Conservation (phyloP, 1,140 invertebrate genomes). For the Pseudomyrmex gracilis region DNA sequence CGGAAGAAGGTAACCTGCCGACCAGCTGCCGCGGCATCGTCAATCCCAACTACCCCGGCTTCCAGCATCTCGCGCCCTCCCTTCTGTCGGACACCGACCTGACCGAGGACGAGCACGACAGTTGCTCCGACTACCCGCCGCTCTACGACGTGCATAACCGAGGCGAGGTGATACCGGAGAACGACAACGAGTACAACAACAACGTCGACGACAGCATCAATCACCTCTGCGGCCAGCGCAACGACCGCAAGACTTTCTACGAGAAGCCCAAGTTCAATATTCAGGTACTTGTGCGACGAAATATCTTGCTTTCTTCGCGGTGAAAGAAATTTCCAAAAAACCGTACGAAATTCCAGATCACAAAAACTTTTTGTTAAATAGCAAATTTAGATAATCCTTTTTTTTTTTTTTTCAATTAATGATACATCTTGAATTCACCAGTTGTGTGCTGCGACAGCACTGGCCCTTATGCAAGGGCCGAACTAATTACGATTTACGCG, state of each 20-base stretch:
- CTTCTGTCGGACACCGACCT: slow-evolving; percentile 84
- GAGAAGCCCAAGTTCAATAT: slow-evolving; percentile 87
- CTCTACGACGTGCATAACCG: slow-evolving; percentile 32
- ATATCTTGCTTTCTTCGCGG: neutral
- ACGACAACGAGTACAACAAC: slow-evolving; percentile 77
- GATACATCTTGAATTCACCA: too few species aligned
- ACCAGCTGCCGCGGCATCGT: slow-evolving; percentile 88
- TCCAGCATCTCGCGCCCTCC: slow-evolving; percentile 83
- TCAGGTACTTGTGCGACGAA: slow-evolving; percentile 73
- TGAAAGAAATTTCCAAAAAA: neutral
- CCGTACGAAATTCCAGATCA: too few species aligned
- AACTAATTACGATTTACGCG: neutral
- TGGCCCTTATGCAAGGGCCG: neutral
- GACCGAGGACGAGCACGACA: slow-evolving; percentile 84
- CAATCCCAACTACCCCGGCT: slow-evolving; percentile 92
- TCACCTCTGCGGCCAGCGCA: slow-evolving; percentile 85
- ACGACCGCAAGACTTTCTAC: slow-evolving; percentile 87
- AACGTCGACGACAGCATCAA: slow-evolving; percentile 85
- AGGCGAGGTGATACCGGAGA: slow-evolving; percentile 69
- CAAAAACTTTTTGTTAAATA: too few species aligned
- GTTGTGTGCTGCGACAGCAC: neutral
- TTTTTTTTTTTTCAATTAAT: too few species aligned
- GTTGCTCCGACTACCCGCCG: slow-evolving; percentile 60
- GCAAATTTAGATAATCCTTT: too few species aligned
- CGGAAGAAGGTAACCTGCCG: slow-evolving; percentile 81